phyloP scores from a whole-genome alignment of 2,888 invertebrate genomes.

The Idaea aversata region DNA sequence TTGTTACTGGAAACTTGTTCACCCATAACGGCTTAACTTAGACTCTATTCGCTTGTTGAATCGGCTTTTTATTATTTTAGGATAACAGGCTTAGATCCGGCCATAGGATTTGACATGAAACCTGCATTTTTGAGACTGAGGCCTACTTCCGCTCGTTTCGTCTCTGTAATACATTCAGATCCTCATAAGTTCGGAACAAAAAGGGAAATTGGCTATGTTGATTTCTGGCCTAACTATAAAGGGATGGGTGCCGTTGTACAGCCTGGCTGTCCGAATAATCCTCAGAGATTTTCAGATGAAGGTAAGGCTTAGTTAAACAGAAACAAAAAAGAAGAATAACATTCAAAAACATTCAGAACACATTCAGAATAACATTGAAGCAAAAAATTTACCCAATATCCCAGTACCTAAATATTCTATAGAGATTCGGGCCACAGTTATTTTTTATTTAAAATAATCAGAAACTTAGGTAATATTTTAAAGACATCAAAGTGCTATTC shows the following conservation, averaged over 20 bases:
- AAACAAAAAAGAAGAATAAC: too few species aligned
- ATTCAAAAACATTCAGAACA: too few species aligned
- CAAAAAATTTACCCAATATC: neutral
- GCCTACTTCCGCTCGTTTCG: conserved; percentile 51
- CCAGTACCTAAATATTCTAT: neutral
- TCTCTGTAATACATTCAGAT: conserved; percentile 61
- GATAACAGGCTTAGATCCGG: conserved; percentile 68
- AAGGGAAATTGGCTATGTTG: conserved; percentile 52
- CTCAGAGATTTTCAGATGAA: conserved; percentile 48
- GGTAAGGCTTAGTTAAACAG: conserved; percentile 45
- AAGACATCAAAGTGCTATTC: too few species aligned
- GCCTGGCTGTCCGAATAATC: conserved; percentile 54
- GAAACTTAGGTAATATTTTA: too few species aligned
- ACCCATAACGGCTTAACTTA: conserved; percentile 1
- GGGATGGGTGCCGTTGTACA: conserved; percentile 47
- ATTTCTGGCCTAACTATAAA: conserved; percentile 69
- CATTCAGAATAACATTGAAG: neutral
- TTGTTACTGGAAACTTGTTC: neutral
- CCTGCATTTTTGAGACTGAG: conserved; percentile 41
- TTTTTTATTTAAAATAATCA: neutral
- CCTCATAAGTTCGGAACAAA: conserved; percentile 59
- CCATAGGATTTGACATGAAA: conserved; percentile 55
- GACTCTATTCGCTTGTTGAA: neutral
- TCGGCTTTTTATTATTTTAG: conserved; percentile 33
- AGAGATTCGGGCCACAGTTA: neutral